phyloP scores from a whole-genome alignment of 2,797 vertebrate genomes.

The Phalloptychus januarius region DNA sequence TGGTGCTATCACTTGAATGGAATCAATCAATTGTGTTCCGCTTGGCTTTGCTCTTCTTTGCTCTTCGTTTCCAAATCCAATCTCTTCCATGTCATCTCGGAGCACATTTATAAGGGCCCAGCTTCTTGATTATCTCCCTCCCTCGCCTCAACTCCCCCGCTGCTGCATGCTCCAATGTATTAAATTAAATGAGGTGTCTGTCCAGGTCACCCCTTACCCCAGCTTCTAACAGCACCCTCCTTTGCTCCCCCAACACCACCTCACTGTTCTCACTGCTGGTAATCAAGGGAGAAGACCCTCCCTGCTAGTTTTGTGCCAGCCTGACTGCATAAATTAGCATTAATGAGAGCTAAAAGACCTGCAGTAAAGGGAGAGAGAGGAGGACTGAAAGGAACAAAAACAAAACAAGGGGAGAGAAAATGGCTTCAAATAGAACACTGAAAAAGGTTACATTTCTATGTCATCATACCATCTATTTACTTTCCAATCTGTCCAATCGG shows the following conservation, averaged over 20 bases:
- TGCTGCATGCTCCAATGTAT: conserved; percentile 86
- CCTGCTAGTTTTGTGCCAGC: conserved; percentile 72
- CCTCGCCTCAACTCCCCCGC: conserved; percentile 80
- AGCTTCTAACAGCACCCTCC: conserved; percentile 71
- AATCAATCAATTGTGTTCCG: conserved; percentile 90
- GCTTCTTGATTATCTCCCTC: conserved; percentile 89
- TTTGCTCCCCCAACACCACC: conserved; percentile 66
- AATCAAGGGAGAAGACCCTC: conserved; percentile 81
- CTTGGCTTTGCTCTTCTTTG: conserved; percentile 87
- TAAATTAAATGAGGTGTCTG: conserved; percentile 96
- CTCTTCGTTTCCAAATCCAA: conserved; percentile 91
- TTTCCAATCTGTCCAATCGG: conserved; percentile 34
- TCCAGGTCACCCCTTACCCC: conserved; percentile 86
- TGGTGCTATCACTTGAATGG: conserved; percentile 83
- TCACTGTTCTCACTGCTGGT: conserved; percentile 69
- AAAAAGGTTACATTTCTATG: conserved; percentile 75
- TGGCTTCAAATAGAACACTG: conserved; percentile 62
- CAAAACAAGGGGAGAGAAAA: conserved; percentile 33
- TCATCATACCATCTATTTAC: conserved; percentile 43
- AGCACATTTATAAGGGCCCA: conserved; percentile 86
- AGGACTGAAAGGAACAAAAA: conserved; percentile 53
- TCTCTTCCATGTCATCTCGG: conserved; percentile 92
- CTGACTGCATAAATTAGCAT: conserved; percentile 83
- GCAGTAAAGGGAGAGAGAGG: conserved; percentile 63
- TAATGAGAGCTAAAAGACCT: conserved; percentile 71